phyloP scores from a whole-genome alignment of 1,140 invertebrate genomes.

The Drosophila obscura region DNA sequence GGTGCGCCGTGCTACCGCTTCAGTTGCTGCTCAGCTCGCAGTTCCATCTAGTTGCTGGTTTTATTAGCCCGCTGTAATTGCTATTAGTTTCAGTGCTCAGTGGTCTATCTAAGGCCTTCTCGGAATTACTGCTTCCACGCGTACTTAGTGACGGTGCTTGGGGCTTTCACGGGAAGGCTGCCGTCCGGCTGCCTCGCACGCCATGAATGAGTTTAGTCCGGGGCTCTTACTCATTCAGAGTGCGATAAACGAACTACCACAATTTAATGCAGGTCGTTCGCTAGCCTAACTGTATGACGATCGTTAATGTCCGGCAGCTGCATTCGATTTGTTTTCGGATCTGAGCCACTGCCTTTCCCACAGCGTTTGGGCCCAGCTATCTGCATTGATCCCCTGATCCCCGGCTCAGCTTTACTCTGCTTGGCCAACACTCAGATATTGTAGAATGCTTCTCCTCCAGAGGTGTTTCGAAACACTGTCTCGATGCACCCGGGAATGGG shows the following conservation, averaged over 20 bases:
- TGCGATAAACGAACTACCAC: conserved; percentile 27
- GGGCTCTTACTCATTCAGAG: conserved; percentile 54
- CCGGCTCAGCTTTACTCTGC: neutral
- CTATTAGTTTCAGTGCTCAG: conserved; percentile 60
- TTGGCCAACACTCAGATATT: no score
- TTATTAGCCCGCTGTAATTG: conserved; percentile 71
- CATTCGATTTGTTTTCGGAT: conserved; percentile 10
- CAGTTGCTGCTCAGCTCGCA: neutral
- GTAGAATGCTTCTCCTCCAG: no score
- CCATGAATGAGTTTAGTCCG: conserved; percentile 50
- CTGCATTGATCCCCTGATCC: neutral
- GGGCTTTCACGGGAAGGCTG: conserved; percentile 48
- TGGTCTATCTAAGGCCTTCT: conserved; percentile 37
- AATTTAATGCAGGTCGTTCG: conserved; percentile 39
- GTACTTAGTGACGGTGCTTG: conserved; percentile 23
- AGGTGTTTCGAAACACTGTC: conserved; percentile 9
- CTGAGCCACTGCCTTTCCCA: conserved; percentile 22
- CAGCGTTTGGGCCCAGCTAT: neutral
- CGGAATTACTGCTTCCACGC: conserved; percentile 52
- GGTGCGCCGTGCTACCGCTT: conserved; percentile 32
- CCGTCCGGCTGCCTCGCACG: conserved; percentile 18
- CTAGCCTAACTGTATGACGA: conserved; percentile 22
- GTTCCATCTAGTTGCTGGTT: conserved; percentile 42
- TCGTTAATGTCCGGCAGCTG: conserved; percentile 27
- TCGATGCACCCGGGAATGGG: conserved; percentile 2